Base-by-base conservation (phyloP, 2,797 vertebrate genomes). In the Sarcophilus harrisii region DNA sequence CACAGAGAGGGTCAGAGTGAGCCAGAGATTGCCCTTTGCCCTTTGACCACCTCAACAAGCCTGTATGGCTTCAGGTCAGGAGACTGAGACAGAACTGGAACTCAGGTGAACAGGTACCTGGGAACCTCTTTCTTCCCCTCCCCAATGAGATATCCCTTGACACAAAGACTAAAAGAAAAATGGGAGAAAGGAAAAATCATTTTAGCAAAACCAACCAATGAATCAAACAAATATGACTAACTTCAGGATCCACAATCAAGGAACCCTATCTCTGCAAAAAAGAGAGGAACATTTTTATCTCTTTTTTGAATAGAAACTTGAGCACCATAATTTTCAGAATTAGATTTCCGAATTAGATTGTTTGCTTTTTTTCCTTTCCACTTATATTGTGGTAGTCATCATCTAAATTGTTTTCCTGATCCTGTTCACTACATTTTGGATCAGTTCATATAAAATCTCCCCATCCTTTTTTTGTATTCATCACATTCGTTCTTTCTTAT, bases 1-100 rank as follows among this genome's bases (percentile, higher is more conserved):
- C 1, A 27, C 57, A 57, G 27, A 94, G 4, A 1, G 94, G 60
- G 58, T 5, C 28, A 73, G 96, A 97, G 94, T 95, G 94, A 95
- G 38, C 57, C 90, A 57, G 54, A 91, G 12, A 54, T 45, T 29
- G 30, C 14, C 2, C 38, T 52, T 38, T 57, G 92, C 21, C 38
- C 21, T 27, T 45, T 24, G 45, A 2, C 73, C 21, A 9, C 73
- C 73, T 24, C 21, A 9, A 73, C 5, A 73, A 73, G 9, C n/a
- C 38, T 45, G 21, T 9, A 45, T 30, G 45, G 38, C 21, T 45
- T 24, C 66, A 38, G n/a, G 8, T 81, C 2, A 73, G n/a, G 38
- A 73, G 16, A 73, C 6, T 21, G 32, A 73, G n/a, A 45, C 38
- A 45, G 38, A 81, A 21, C 38, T 11, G 9, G 21, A 12, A 27